Conservation (phyloP, 2,888 invertebrate species). For the Spialia ferax region DNA sequence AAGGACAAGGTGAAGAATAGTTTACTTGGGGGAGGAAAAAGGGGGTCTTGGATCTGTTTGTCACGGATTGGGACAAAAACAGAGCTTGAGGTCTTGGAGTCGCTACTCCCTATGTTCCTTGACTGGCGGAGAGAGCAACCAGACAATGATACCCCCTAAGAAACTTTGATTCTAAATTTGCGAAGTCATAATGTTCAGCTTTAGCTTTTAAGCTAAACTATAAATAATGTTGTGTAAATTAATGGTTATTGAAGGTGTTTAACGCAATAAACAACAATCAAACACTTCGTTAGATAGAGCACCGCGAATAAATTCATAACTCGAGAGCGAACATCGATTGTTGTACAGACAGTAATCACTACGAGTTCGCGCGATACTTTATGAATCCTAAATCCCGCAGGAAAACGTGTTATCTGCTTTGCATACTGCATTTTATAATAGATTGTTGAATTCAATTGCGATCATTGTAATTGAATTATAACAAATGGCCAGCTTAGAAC, state of each 20-base stretch:
- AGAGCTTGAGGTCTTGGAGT: no score
- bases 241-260: conserved; percentile 6
- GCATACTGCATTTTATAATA: conserved; percentile 30
- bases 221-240: background rate
- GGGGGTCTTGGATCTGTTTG: no score
- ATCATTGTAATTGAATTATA: conserved; percentile 25
- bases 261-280: conserved; percentile 25
- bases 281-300: conserved; percentile 5
- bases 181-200: no score
- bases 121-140: no score
- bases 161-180: no score
- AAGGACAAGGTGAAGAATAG: no score
- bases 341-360: conserved; percentile 25
- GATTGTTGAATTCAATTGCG: conserved; percentile 18
- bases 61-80: no score
- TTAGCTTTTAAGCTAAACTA: background rate
- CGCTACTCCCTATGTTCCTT: no score
- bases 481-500: conserved; percentile 6
- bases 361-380: conserved; percentile 16
- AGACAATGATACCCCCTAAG: no score
- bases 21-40: no score
- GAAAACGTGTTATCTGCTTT: conserved; percentile 27
- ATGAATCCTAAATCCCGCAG: conserved; percentile 30
- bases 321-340: conserved; percentile 21
- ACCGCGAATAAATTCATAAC: conserved; percentile 19